Conservation (phyloP, 1,140 invertebrate genomes). For the Aricia agestis region DNA sequence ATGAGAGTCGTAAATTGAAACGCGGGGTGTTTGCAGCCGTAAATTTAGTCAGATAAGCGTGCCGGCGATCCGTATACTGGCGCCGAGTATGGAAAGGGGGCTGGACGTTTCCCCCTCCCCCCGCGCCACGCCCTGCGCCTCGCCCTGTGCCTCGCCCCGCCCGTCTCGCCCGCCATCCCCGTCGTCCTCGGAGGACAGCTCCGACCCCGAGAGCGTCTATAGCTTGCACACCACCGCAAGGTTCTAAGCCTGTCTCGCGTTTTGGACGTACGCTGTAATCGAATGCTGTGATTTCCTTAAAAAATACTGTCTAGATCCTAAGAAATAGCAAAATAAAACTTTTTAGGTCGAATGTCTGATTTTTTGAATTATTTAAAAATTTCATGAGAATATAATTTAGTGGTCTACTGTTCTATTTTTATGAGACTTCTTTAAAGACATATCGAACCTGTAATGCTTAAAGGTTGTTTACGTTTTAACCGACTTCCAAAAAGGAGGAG, state of each 20-base stretch:
- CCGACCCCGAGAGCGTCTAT: constrained; percentile 70
- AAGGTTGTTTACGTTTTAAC: too few relatives aligned
- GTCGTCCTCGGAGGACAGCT: constrained; percentile 56
- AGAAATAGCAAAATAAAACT: too few relatives aligned
- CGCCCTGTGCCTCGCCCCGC: constrained; percentile 44
- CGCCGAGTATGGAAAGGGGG: constrained; percentile 85
- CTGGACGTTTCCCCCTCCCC: constrained; percentile 72
- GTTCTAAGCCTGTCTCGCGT: constrained; percentile 37
- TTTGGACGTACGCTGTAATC: constrained; percentile 32
- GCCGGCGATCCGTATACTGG: constrained; percentile 86
- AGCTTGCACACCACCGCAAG: constrained; percentile 64
- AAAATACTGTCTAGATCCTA: too few relatives aligned
- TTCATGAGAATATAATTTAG: too few relatives aligned
- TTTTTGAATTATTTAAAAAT: too few relatives aligned
- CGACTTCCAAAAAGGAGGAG: too few relatives aligned
- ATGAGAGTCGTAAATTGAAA: background rate
- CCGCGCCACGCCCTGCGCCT: constrained; percentile 44
- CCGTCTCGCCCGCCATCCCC: constrained; percentile 36
- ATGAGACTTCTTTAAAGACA: too few relatives aligned
- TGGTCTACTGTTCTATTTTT: too few relatives aligned
- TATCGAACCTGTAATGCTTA: too few relatives aligned
- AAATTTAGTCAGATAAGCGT: constrained; percentile 82
- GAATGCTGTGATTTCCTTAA: too few relatives aligned
- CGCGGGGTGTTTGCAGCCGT: constrained; percentile 75
- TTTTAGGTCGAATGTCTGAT: too few relatives aligned